phyloP scores from a whole-genome alignment of 2,113 vertebrate genomes.

The Neogale vison region DNA sequence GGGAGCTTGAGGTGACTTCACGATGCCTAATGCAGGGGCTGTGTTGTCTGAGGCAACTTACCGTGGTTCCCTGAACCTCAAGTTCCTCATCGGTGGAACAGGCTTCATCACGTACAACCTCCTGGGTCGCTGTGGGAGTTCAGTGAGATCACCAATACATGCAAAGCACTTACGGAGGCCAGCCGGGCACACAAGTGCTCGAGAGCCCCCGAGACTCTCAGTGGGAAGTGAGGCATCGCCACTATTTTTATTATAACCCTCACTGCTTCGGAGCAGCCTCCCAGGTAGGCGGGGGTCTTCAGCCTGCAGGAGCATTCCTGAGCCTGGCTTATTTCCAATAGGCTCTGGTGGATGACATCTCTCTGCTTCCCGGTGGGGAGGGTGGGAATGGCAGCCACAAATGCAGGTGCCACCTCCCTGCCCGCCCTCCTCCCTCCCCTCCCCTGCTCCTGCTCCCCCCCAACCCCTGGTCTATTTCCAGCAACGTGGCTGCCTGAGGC shows the following conservation, averaged over 20 bases:
- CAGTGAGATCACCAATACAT: not conserved
- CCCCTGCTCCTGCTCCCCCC: slow-evolving; percentile 9
- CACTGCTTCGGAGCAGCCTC: not conserved
- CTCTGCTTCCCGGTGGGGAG: slow-evolving; percentile 23
- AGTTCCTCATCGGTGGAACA: slow-evolving; percentile 53
- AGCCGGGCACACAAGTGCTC: not conserved
- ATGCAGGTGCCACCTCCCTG: slow-evolving; percentile 50
- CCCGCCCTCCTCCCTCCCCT: not conserved
- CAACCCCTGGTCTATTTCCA: slow-evolving; percentile 58
- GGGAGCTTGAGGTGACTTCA: not conserved
- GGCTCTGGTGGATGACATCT: accelerated
- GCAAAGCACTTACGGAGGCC: not conserved
- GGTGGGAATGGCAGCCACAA: slow-evolving; percentile 11
- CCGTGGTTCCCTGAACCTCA: slow-evolving; percentile 21
- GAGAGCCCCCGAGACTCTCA: accelerated
- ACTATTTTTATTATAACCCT: not conserved
- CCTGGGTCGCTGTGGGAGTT: not conserved
- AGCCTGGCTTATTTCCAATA: not conserved
- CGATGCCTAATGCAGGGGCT: not conserved
- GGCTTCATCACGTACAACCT: not conserved
- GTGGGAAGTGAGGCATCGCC: not conserved
- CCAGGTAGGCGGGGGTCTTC: not conserved
- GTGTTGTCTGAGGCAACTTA: not conserved
- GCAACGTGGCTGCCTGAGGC: slow-evolving; percentile 56
- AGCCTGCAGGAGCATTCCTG: not conserved